These are phyloP conservation scores for Auanema freiburgensis DNA, from an alignment of 2,888 invertebrate genomes.

Conservation along the genomic window DNA sequence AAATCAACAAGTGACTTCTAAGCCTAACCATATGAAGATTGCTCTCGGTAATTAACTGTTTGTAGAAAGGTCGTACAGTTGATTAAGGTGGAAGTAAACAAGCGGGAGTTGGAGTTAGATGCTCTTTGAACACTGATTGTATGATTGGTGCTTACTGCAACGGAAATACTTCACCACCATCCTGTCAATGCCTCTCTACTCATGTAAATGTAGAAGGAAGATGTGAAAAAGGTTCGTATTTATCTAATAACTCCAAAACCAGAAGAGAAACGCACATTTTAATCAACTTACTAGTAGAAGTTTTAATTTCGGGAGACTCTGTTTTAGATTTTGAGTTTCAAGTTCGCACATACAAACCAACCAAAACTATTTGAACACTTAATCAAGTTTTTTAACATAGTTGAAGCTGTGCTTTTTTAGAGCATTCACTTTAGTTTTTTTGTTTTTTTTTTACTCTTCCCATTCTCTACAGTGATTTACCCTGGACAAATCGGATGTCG, in stretches of 20 bases:
- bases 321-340: conserved; percentile 3
- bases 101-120: conserved; percentile 58
- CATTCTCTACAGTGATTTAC: conserved; percentile 56
- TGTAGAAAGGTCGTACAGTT: not conserved
- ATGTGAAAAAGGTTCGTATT: conserved; percentile 59
- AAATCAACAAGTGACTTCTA: conserved; percentile 26
- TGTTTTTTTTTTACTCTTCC: not conserved
- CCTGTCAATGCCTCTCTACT: conserved; percentile 64
- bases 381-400: too few species aligned
- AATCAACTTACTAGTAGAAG: not conserved
- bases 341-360: not conserved
- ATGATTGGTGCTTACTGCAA: conserved; percentile 64
- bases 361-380: too few species aligned
- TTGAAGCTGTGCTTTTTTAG: too few species aligned
- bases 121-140: conserved; percentile 63
- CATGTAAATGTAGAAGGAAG: conserved; percentile 61
- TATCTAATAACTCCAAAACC: not conserved
- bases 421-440: not conserved
- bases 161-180: conserved; percentile 60
- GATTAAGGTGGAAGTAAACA: conserved; percentile 49
- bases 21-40: conserved; percentile 43
- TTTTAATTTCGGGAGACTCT: not conserved
- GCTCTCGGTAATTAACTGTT: conserved; percentile 23
- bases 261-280: too few species aligned
- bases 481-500: conserved; percentile 64